Evolutionary conservation across 2,888 invertebrate genomes (phyloP).

Genomic region (Exocentrus adspersus): DNA sequence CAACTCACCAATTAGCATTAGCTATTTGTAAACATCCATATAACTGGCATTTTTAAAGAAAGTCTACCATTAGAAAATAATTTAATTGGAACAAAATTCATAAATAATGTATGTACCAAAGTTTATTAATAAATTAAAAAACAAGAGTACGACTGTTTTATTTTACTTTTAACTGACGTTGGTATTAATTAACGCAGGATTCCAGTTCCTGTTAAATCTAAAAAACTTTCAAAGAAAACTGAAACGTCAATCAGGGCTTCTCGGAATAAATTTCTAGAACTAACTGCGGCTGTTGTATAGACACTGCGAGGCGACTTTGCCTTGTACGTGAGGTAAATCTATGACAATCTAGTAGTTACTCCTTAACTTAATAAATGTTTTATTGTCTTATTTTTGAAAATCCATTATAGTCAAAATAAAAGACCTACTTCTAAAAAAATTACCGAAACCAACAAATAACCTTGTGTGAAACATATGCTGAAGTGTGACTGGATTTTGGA

Average conservation of each 20-base stretch:
- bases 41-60: slow-evolving; percentile 9
- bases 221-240: slow-evolving; percentile 47
- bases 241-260: slow-evolving; percentile 32
- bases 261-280: slow-evolving; percentile 25
- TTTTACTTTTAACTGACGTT: slow-evolving; percentile 44
- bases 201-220: slow-evolving; percentile 49
- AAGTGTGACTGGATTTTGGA: too few species aligned
- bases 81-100: slow-evolving; percentile 44
- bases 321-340: background rate
- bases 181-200: slow-evolving; percentile 52
- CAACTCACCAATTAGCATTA: background rate
- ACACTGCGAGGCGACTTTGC: background rate
- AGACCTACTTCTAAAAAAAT: too few species aligned
- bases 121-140: slow-evolving; percentile 44
- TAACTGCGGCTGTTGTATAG: background rate
- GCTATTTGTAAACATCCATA: background rate
- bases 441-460: too few species aligned
- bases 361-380: too few species aligned
- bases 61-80: slow-evolving; percentile 17
- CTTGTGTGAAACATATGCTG: too few species aligned
- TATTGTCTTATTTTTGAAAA: too few species aligned
- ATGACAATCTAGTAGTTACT: too few species aligned
- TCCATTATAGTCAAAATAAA: too few species aligned
- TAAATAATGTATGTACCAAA: slow-evolving; percentile 47
- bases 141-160: slow-evolving; percentile 38